These are phyloP conservation scores for Palythoa caribaeorum DNA, from an alignment of 92 coral and sea anemone genomes.

Conservation along the genomic window DNA sequence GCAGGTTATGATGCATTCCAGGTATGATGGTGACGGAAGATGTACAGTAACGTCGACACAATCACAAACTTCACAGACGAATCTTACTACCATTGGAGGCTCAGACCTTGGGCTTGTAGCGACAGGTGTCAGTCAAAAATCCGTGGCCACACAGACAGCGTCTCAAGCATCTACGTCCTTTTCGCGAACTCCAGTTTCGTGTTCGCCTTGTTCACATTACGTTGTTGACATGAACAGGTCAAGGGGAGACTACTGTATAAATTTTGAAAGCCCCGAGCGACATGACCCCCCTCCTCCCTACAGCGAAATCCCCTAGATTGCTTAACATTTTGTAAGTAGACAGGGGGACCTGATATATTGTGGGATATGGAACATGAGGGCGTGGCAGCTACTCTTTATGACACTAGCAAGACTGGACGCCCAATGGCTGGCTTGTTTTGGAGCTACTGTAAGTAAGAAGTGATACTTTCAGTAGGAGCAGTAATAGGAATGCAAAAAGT, in stretches of 20 bases:
- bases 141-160: conserved; percentile 36
- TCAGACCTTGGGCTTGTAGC: conserved; percentile 68
- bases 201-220: conserved; percentile 72
- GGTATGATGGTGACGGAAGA: conserved; percentile 91
- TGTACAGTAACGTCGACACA: conserved; percentile 82
- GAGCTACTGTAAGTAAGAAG: not conserved
- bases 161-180: conserved; percentile 38
- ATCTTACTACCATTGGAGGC: conserved; percentile 71
- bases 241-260: conserved; percentile 77
- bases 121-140: conserved; percentile 16
- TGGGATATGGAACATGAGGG: not conserved
- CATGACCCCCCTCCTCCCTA: conserved; percentile 96
- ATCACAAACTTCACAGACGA: conserved; percentile 92
- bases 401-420: not conserved
- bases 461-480: not conserved
- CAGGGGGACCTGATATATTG: not conserved
- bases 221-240: conserved; percentile 85
- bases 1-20: conserved; percentile 73
- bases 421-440: not conserved
- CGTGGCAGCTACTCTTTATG: not conserved
- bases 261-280: conserved; percentile 68
- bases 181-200: conserved; percentile 62
- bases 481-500: not conserved
- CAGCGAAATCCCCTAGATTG: conserved; percentile 56
- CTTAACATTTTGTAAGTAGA: not conserved